Evolutionary conservation across 2,113 vertebrate genomes (phyloP), one percentile per base, ranked within the genome.

Genomic region (Oreotrochilus melanogaster): DNA sequence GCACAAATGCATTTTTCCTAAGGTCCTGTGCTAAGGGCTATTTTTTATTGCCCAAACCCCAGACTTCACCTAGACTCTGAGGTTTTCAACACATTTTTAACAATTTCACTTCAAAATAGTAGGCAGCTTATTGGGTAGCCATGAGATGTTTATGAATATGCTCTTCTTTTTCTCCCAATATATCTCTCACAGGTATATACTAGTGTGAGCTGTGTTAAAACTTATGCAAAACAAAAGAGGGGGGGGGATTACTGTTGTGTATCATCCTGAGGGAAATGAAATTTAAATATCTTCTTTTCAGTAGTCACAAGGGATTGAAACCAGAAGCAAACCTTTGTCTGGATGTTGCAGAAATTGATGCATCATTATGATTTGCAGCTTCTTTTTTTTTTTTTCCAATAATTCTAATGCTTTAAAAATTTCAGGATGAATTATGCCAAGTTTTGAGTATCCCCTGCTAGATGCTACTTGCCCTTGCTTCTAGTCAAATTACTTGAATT

Each of bases 1-100:
- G 13, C 21, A 65, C 62, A 91, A 89, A 88, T 2, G 27, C 23
- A 11, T 79, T 94, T 82, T 88, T 89, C 60, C 67, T 64, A 28
- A 66, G 60, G 60, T 60, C n/a, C 27, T 67, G 33, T 61, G 50
- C 51, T 28, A 15, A 78, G 54, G 74, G 48, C 7, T 48, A 78
- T 56, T 92, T 89, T 79, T 76, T 45, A 73, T 62, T 72, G 56
- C 62, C 89, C 82, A 93, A 91, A 76, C 28, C 30, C 31, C 60
- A 71, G 56, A 54, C 18, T 86, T 76, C 58, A 72, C 58, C 78
- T 66, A 5, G 47, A 35, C 58, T 57, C 30, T 19, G 62, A 83
- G 67, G 64, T 82, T 94, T 93, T 86, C 78, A 70, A 70, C 30
- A 64, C 6, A 56, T 60, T 43, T 94, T 88, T 90, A 92, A 73